Conservation (phyloP, 2,888 invertebrate genomes). For the Iphiclides podalirius region DNA sequence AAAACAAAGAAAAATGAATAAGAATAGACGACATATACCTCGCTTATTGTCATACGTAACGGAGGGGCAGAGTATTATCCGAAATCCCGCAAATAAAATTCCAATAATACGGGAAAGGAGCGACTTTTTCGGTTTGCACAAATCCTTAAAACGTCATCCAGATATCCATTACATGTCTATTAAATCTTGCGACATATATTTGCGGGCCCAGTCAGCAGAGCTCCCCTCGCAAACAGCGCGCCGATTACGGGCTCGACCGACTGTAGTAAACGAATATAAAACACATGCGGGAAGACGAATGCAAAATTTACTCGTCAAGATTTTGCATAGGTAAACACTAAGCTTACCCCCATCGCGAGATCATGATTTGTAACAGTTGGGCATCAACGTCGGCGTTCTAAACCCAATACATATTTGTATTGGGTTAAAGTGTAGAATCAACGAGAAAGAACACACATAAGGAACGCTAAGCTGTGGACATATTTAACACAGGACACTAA, state of each 20-base stretch:
- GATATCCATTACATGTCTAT: slow-evolving; percentile 81
- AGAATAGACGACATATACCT: slow-evolving; percentile 32
- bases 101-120: slow-evolving; percentile 72
- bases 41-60: slow-evolving; percentile 36
- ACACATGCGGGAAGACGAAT: slow-evolving; percentile 78
- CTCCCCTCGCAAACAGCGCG: slow-evolving; percentile 77
- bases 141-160: slow-evolving; percentile 81
- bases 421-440: too few species aligned
- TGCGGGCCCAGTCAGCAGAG: slow-evolving; percentile 74
- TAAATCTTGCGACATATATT: slow-evolving; percentile 81
- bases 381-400: slow-evolving; percentile 11
- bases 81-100: slow-evolving; percentile 76
- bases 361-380: slow-evolving; percentile 17
- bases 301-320: slow-evolving; percentile 74
- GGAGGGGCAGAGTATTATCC: slow-evolving; percentile 62
- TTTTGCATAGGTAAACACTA: slow-evolving; percentile 77
- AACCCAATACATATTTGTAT: slow-evolving; percentile 14
- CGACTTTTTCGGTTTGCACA: slow-evolving; percentile 80
- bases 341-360: slow-evolving; percentile 46
- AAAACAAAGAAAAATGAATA: slow-evolving; percentile 19
- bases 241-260: slow-evolving; percentile 75
- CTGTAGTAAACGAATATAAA: slow-evolving; percentile 80
- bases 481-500: not conserved
- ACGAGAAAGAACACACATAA: not conserved
- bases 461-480: not conserved